phyloP scores from a whole-genome alignment of 2,888 invertebrate genomes.

The Pemphredon lugubris region DNA sequence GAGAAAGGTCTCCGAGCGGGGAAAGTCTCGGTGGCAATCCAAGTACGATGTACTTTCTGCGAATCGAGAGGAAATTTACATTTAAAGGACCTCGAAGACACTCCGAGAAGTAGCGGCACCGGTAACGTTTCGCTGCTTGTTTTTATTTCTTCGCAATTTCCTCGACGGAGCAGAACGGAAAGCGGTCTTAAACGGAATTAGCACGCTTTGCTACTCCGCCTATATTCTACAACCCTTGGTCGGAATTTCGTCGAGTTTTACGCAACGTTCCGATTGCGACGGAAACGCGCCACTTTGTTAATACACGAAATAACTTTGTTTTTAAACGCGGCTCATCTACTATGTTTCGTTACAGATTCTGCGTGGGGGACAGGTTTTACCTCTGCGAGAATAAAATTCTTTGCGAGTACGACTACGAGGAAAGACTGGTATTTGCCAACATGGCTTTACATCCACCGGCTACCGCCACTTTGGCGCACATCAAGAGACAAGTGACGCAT shows the following conservation, averaged over 20 bases:
- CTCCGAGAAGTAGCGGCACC: conserved; percentile 46
- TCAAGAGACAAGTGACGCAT: conserved; percentile 91
- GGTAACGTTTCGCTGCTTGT: conserved; percentile 61
- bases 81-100: conserved; percentile 71
- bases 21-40: conserved; percentile 41
- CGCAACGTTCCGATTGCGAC: conserved; percentile 6
- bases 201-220: conserved; percentile 72
- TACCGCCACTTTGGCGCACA: conserved; percentile 90
- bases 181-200: conserved; percentile 76
- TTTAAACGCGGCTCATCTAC: too few relatives aligned
- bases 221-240: conserved; percentile 54
- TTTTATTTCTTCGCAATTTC: conserved; percentile 78
- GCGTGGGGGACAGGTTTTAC: conserved; percentile 96
- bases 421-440: conserved; percentile 93
- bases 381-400: conserved; percentile 96
- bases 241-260: conserved; percentile 40
- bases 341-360: conserved; percentile 86
- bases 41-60: conserved; percentile 54
- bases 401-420: conserved; percentile 97
- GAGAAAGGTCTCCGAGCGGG: conserved; percentile 2
- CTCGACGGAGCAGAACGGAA: conserved; percentile 73
- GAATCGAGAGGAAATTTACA: conserved; percentile 75
- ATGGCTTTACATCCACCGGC: conserved; percentile 90
- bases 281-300: conserved; percentile 1
- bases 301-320: background rate